A percentile compares a stretch with the other conserved stretches of the same genome.
These are phyloP conservation scores for Strix occidentalis DNA, from an alignment of 2,797 vertebrate genomes.

Conservation along the genomic window DNA sequence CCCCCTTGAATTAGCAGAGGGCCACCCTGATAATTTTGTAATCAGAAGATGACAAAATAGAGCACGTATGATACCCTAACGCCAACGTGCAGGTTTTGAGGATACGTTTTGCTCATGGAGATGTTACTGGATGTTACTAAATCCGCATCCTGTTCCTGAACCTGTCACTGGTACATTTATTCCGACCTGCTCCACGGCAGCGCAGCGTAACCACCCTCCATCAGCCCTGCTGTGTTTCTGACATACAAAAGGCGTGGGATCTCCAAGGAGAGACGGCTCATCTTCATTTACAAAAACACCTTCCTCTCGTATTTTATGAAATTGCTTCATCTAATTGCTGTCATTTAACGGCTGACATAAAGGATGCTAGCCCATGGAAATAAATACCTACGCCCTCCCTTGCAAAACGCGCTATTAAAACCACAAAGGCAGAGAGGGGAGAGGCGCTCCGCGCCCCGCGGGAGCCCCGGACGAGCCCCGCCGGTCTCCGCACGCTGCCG, in stretches of 20 bases:
- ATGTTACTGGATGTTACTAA: neutral
- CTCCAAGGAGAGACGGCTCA: neutral
- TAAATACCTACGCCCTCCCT: fast-evolving
- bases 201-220: neutral
- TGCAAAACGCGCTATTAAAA: neutral
- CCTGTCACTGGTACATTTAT: neutral
- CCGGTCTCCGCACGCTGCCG: neutral
- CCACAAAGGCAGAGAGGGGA: neutral
- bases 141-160: neutral
- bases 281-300: neutral
- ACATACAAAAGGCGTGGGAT: neutral
- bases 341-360: neutral
- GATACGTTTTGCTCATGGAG: neutral
- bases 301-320: neutral
- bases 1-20: neutral
- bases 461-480: neutral
- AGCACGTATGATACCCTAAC: too few species aligned
- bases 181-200: neutral
- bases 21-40: neutral
- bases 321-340: neutral
- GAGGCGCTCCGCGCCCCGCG: neutral
- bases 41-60: neutral
- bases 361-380: neutral
- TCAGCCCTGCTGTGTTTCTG: neutral
- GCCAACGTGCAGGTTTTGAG: neutral